phyloP scores from a whole-genome alignment of 2,888 invertebrate genomes.

The Chrysina gloriosa region DNA sequence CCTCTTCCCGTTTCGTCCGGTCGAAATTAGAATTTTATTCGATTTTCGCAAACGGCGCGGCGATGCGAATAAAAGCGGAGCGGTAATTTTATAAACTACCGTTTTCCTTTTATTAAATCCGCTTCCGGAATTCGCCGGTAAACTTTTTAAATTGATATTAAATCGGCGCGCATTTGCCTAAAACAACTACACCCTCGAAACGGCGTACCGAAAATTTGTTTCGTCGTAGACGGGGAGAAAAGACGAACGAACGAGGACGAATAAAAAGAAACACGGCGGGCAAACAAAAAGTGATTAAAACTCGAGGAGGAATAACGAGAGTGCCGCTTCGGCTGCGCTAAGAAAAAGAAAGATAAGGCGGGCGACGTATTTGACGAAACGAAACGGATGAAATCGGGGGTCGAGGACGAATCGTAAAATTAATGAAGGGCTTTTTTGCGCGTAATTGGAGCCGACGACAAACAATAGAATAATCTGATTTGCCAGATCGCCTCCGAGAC shows the following conservation, averaged over 20 bases:
- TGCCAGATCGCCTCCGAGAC: slow-evolving; percentile 20
- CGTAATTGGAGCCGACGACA: slow-evolving; percentile 28
- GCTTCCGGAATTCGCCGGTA: slow-evolving; percentile 1
- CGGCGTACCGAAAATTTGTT: neutral
- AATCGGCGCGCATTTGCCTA: neutral
- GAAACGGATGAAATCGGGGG: neutral
- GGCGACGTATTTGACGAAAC: too few relatives aligned
- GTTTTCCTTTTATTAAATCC: slow-evolving; percentile 2
- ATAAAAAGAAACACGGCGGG: slow-evolving; percentile 18
- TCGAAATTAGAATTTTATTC: too few relatives aligned
- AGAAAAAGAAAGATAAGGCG: too few relatives aligned
- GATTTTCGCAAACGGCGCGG: neutral
- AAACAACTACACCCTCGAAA: slow-evolving; percentile 5
- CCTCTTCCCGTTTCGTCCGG: too few relatives aligned
- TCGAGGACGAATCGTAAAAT: neutral
- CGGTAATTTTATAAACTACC: neutral
- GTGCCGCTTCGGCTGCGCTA: too few relatives aligned
- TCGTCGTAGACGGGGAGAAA: neutral
- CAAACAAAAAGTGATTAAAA: slow-evolving; percentile 23
- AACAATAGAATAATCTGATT: slow-evolving; percentile 36
- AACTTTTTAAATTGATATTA: slow-evolving; percentile 25
- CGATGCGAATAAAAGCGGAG: neutral
- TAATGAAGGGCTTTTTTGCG: slow-evolving; percentile 26
- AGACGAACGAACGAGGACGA: neutral
- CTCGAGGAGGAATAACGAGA: slow-evolving; percentile 5